A percentile compares a stretch with the other conserved stretches of the same genome.
phyloP scores from a whole-genome alignment of 2,113 vertebrate genomes.

The Cololabis saira region DNA sequence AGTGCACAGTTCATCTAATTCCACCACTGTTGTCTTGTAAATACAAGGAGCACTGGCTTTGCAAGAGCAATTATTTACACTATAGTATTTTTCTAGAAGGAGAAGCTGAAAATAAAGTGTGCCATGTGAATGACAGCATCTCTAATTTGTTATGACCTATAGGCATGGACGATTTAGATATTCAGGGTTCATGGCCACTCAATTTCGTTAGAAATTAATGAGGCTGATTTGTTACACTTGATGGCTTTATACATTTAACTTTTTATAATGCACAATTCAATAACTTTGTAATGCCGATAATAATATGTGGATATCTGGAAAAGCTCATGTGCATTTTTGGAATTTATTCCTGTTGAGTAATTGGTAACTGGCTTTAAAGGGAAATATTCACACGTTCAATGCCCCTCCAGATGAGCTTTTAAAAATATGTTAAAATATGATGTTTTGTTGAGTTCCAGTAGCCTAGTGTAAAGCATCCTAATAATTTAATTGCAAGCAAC shows the following conservation, averaged over 20 bases:
- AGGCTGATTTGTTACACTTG: slow-evolving; percentile 35
- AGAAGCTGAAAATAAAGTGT: slow-evolving; percentile 56
- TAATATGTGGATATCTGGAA: slow-evolving; percentile 19
- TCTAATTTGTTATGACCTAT: slow-evolving; percentile 67
- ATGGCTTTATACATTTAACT: slow-evolving; percentile 44
- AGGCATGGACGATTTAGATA: slow-evolving; percentile 42
- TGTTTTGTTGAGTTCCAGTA: background rate
- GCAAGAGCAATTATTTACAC: slow-evolving; percentile 65
- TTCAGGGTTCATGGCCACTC: slow-evolving; percentile 41
- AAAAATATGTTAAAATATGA: background rate
- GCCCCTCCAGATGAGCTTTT: background rate
- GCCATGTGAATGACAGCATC: slow-evolving; percentile 49
- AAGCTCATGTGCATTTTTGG: slow-evolving; percentile 22
- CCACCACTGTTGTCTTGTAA: slow-evolving; percentile 29
- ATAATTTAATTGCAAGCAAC: background rate
- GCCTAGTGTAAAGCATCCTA: background rate
- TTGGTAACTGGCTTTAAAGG: slow-evolving; percentile 3
- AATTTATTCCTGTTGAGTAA: background rate
- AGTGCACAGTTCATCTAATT: slow-evolving; percentile 35
- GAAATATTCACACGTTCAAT: slow-evolving; percentile 13
- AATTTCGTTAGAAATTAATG: slow-evolving; percentile 42
- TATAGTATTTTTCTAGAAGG: slow-evolving; percentile 55
- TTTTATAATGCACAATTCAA: slow-evolving; percentile 39
- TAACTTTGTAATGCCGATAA: slow-evolving; percentile 31
- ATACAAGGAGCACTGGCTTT: slow-evolving; percentile 45